Conservation (phyloP, 2,113 vertebrate genomes). For the Malaclemys terrapin region DNA sequence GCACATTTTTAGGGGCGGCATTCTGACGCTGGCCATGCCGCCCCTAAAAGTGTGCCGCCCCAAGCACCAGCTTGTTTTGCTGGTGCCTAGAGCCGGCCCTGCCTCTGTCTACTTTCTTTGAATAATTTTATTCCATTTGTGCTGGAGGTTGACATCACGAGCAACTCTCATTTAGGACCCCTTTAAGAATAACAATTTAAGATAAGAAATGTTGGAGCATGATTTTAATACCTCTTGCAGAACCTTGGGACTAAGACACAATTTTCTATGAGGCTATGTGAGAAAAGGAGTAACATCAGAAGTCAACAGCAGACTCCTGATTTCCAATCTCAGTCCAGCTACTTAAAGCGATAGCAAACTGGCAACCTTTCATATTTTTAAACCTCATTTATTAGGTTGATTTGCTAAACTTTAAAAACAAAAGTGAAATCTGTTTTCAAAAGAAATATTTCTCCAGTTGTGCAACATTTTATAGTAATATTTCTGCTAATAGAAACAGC, state of each 20-base stretch:
- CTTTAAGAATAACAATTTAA: conserved; percentile 36
- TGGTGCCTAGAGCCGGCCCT: too few species aligned
- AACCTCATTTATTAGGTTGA: background rate
- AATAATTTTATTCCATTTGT: background rate
- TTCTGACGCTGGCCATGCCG: too few species aligned
- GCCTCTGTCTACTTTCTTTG: background rate
- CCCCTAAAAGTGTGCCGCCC: too few species aligned
- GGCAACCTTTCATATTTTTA: conserved; percentile 53
- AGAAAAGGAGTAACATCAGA: background rate
- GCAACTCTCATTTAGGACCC: conserved; percentile 35
- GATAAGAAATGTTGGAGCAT: background rate
- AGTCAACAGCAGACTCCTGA: conserved; percentile 30
- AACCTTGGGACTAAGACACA: conserved; percentile 37
- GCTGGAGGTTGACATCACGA: background rate
- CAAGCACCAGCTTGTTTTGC: too few species aligned
- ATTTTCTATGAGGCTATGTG: conserved; percentile 22
- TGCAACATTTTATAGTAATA: conserved; percentile 37
- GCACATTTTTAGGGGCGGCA: too few species aligned
- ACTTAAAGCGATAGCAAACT: conserved; percentile 49
- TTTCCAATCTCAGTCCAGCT: conserved; percentile 60
- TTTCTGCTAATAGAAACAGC: conserved; percentile 55
- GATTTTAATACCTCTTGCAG: conserved; percentile 57
- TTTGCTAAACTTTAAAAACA: conserved; percentile 44
- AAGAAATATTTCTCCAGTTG: conserved; percentile 17
- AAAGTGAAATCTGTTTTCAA: conserved; percentile 56